Base-by-base conservation (phyloP, 2,888 invertebrate species). In the Stramonita haemastoma region DNA sequence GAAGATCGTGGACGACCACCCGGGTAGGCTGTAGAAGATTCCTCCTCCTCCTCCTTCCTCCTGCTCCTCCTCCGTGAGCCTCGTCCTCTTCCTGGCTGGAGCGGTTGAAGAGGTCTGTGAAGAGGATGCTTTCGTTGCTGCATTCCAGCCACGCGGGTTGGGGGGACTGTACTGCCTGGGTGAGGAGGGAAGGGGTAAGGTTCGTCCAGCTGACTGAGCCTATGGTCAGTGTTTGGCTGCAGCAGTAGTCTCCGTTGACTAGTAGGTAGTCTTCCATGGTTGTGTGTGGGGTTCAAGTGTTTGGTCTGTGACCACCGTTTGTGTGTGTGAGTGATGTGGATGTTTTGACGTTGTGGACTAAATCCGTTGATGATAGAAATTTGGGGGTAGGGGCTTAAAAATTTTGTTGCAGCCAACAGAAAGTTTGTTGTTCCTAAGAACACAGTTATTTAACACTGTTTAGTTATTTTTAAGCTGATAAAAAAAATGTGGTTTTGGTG, bases 201-300 rank as follows among this genome's bases (percentile, higher is more conserved):
- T 88, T 88, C 26, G 60, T 81, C 81, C 56, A 34, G 13, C n/a
- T 60, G 34, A n/a, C 13, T 8, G 34, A 26, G 57, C 81, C 88
- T 5, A 60, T 19, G 26, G 60, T 60, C 60, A 88, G 60, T 32
- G 34, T 83, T 26, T 57, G 32, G 57, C 88, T 46, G 83, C 88
- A 88, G 34, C 88, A 88, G 83, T 81, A 88, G 19, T 36, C n/a
- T 22, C 26, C 32, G 83, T 88, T n/a, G 34, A 88, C 88, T 56
- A 79, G 29, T 34, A 88, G 81, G 83, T 81, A 81, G n/a, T 57
- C 46, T 17, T 79, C 73, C 46, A 46, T 46, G 46, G 46, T 8
- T 46, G 46, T 46, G 4, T 5, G 46, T 46, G 46, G 46, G 46
- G 46, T n/a, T n/a, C n/a, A n/a, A n/a, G n/a, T n/a, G n/a, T n/a